Percentiles rank a stretch among this genome's conserved stretches.
phyloP scores from a whole-genome alignment of 2,797 vertebrate genomes.

The Rousettus madagascariensis region DNA sequence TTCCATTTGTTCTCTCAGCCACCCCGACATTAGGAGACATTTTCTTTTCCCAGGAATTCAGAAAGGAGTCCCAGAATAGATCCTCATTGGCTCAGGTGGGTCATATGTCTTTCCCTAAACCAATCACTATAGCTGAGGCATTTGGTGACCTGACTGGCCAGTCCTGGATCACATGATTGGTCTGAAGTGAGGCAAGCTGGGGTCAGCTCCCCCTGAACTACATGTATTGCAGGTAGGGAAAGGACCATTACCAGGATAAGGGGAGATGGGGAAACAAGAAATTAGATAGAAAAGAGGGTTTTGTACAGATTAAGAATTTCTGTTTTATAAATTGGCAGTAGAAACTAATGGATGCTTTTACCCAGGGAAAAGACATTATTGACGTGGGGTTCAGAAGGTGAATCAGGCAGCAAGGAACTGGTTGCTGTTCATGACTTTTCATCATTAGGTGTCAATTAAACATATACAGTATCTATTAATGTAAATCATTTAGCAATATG shows the following conservation, averaged over 20 bases:
- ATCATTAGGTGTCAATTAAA: background rate
- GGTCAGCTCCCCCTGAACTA: background rate
- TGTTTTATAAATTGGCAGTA: background rate
- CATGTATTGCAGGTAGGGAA: background rate
- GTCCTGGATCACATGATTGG: background rate
- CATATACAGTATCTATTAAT: background rate
- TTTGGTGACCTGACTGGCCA: background rate
- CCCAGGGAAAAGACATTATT: background rate
- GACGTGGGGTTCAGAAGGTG: background rate
- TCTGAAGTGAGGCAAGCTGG: background rate
- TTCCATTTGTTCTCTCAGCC: background rate
- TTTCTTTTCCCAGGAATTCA: background rate
- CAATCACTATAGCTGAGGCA: background rate
- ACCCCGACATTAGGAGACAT: background rate
- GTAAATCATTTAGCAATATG: background rate
- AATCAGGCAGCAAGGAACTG: background rate
- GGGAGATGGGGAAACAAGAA: background rate
- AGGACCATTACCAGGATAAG: background rate
- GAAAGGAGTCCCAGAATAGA: conserved; percentile 15
- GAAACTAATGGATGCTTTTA: background rate
- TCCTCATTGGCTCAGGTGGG: conserved; percentile 3
- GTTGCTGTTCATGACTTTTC: background rate
- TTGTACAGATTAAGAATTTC: background rate
- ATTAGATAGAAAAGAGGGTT: background rate
- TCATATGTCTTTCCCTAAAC: background rate